Evolutionary conservation across 2,888 invertebrate species (phyloP).

Genomic region (Ennomos fuscantarius): DNA sequence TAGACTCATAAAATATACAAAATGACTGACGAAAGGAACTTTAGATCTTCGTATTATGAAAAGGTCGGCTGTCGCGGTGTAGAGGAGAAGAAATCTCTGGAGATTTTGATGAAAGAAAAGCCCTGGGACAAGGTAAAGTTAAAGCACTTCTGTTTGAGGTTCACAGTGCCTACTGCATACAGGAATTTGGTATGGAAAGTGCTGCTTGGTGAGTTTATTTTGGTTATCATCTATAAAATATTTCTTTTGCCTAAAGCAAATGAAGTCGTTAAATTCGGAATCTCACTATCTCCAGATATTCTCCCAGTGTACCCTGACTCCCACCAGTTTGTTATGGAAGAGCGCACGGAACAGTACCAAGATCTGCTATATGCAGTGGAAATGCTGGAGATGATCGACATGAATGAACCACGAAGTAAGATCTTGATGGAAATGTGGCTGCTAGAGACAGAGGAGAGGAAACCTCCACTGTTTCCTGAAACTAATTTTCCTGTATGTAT

Average conservation of each 20-base stretch:
- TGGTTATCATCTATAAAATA: no score
- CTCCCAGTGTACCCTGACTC: constrained; percentile 91
- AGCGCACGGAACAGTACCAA: constrained; percentile 90
- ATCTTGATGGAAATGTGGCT: constrained; percentile 93
- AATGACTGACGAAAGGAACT: constrained; percentile 90
- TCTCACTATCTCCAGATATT: constrained; percentile 84
- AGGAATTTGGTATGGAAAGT: constrained; percentile 94
- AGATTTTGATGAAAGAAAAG: constrained; percentile 94
- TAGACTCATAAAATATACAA: constrained; percentile 21
- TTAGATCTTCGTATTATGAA: constrained; percentile 93
- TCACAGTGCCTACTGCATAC: constrained; percentile 92
- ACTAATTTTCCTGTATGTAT: constrained; percentile 65
- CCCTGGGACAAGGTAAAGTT: constrained; percentile 91
- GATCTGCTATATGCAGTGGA: constrained; percentile 90
- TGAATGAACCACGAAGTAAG: constrained; percentile 87
- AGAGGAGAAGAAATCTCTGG: constrained; percentile 95
- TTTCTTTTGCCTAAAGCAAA: no score
- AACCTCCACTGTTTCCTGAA: constrained; percentile 67
- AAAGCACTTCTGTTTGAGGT: constrained; percentile 93
- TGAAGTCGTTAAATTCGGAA: no score
- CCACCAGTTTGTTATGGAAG: constrained; percentile 90
- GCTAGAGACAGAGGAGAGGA: constrained; percentile 87
- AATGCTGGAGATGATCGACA: constrained; percentile 87
- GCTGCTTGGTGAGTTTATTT: constrained; percentile 86
- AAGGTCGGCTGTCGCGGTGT: constrained; percentile 96